Evolutionary conservation across 2,888 invertebrate genomes (phyloP), one percentile per base, ranked within the genome.

Genomic region (Tricholauxania praeusta): DNA sequence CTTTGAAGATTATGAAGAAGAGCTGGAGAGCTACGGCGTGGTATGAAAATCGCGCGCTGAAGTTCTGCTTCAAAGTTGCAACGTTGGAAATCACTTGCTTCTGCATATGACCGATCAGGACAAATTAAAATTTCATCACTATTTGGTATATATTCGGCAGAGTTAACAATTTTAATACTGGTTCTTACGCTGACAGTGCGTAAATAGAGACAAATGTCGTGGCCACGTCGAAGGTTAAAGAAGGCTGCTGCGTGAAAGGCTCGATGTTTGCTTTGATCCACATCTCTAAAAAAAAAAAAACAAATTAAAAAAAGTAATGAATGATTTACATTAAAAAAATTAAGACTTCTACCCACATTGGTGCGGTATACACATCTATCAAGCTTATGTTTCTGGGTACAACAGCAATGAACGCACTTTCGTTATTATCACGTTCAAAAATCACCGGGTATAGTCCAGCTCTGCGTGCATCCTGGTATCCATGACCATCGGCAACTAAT

Each of bases 221-320:
- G 79, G n/a, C 77, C 79, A 57, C 79, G 79, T 10, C 62, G 74
- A 0, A 76, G 52, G 73, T 79, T 79, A n/a, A 79, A 78, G 22
- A 64, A 75, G 22, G 71, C 70, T 39, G 77, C 78, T 3, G 79
- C 78, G 74, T 78, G 78, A 19, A 77, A 76, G 12, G 78, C 78
- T 15, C 78, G 78, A 63, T 74, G 49, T 55, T 77, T 57, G 2
- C 71, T 51, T 28, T 64, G 72, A 57, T 79, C 53, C 14, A 78
- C 70, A 52, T 71, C 70, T 22, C 79, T 79, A 62, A 5, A 71
- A 72, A 17, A 47, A 14, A 12, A 8, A 8, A 6, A 17, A 17
- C 6, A 8, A 5, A 22, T 15, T 19, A 53, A 10, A 49, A 22
- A 28, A 3, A 28, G 28, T 28, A 28, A 22, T n/a, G n/a, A 2